Percentiles rank a stretch among this genome's conserved stretches.
Evolutionary conservation across 2,797 vertebrate species (phyloP).

Genomic region (Myotis vivesi): DNA sequence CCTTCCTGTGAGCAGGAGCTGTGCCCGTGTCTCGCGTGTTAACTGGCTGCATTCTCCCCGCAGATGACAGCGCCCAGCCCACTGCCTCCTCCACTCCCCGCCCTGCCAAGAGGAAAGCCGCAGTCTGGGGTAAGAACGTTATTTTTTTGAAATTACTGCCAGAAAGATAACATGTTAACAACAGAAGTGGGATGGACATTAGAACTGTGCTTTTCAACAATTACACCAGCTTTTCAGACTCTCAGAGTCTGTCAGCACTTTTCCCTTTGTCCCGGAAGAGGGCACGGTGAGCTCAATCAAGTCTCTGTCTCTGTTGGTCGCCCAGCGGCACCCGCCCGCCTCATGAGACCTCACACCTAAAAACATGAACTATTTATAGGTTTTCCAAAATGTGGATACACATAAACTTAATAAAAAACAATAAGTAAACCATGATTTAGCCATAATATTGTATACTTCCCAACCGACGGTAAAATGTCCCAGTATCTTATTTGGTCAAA

Average conservation of each 20-base stretch:
- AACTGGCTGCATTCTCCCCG: slow-evolving; percentile 38
- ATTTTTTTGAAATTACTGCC: slow-evolving; percentile 10
- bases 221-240: neutral
- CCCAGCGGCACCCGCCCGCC: too few species aligned
- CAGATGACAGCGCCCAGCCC: slow-evolving; percentile 8
- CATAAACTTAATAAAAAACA: neutral
- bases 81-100: neutral
- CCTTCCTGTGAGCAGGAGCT: neutral
- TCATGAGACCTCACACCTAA: neutral
- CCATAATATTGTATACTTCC: neutral
- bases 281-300: too few species aligned
- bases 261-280: too few species aligned
- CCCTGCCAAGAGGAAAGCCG: slow-evolving; percentile 33
- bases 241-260: neutral
- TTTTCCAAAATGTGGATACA: neutral
- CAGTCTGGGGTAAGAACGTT: slow-evolving; percentile 71
- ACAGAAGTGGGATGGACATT: neutral
- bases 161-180: neutral
- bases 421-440: neutral
- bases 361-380: neutral
- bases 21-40: neutral
- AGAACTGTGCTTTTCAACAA: neutral
- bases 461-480: neutral
- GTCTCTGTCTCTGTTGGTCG: too few species aligned
- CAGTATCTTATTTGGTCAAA: neutral